A percentile compares a stretch with the other conserved stretches of the same genome.
phyloP scores from a whole-genome alignment of 2,797 vertebrate species.

The Delichon dasypus region DNA sequence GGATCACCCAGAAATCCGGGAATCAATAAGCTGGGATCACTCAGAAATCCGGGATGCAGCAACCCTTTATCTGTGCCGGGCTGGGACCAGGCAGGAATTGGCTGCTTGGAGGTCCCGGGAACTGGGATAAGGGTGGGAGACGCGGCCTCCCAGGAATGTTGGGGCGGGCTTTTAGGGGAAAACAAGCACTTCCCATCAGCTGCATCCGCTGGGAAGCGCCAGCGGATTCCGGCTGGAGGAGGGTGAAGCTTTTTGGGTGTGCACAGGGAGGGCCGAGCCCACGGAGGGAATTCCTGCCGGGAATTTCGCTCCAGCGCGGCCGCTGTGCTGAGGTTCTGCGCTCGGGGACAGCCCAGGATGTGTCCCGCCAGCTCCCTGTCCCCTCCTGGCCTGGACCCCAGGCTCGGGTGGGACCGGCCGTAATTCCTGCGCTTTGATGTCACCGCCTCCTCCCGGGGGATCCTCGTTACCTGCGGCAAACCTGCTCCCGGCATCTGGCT shows the following conservation, averaged over 20 bases:
- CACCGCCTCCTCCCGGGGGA: not conserved
- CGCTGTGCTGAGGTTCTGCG: rapidly evolving
- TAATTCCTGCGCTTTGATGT: not conserved
- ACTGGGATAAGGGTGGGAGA: not conserved
- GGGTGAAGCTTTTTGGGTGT: rapidly evolving
- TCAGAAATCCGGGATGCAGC: not conserved
- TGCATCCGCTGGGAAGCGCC: not conserved
- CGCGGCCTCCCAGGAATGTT: not conserved
- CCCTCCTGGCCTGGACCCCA: not conserved
- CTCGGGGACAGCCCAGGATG: not conserved
- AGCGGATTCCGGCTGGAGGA: not conserved
- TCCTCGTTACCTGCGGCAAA: slow-evolving; percentile 23
- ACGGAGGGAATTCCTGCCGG: rapidly evolving
- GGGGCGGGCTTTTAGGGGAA: not conserved
- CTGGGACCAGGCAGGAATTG: rapidly evolving
- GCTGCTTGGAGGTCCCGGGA: not conserved
- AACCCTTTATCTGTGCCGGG: rapidly evolving
- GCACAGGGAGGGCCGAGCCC: not conserved
- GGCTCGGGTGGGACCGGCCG: not conserved
- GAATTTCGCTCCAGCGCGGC: not conserved
- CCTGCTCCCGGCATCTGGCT: not conserved
- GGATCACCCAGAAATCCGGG: not conserved
- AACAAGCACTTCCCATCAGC: not conserved
- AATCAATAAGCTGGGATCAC: not conserved
- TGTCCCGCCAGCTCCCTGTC: too few relatives aligned